These are phyloP conservation scores for Todiramphus saurophagus DNA, from an alignment of 2,113 vertebrate species.

Conservation along the genomic window DNA sequence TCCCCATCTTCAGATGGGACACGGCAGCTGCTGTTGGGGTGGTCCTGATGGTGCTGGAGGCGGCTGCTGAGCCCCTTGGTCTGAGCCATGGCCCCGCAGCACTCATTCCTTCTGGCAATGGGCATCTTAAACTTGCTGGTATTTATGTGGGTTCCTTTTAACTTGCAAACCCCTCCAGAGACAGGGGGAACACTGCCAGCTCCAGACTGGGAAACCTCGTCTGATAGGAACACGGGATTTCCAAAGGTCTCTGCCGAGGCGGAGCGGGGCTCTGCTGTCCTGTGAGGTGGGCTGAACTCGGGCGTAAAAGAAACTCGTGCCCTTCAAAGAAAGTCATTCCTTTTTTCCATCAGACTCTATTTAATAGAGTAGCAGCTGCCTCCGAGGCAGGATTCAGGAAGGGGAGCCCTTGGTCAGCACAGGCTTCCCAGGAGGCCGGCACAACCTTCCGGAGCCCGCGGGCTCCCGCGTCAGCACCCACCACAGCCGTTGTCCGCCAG, in stretches of 20 bases:
- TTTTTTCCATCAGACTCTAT: background rate
- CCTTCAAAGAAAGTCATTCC: conserved; percentile 63
- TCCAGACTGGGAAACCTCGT: rapidly evolving
- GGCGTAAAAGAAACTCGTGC: conserved; percentile 9
- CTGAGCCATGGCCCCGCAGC: background rate
- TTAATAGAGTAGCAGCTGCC: background rate
- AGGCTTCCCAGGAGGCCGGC: background rate
- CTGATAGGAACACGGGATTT: background rate
- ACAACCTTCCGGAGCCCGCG: rapidly evolving
- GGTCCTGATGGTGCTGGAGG: background rate
- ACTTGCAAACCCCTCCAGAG: background rate
- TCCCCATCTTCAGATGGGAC: background rate
- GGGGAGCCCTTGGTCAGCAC: background rate
- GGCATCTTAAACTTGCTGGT: background rate
- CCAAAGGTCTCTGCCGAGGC: background rate
- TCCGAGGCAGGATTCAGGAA: background rate
- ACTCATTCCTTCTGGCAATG: background rate
- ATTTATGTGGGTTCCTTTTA: background rate
- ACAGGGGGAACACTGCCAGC: background rate
- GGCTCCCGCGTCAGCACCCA: background rate
- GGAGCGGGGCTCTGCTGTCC: background rate
- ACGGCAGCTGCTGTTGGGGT: rapidly evolving
- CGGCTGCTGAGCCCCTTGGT: rapidly evolving
- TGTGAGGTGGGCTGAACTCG: conserved; percentile 20
- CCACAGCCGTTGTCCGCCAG: rapidly evolving